Conservation (phyloP, 2,888 invertebrate species). For the Clanis bilineata region DNA sequence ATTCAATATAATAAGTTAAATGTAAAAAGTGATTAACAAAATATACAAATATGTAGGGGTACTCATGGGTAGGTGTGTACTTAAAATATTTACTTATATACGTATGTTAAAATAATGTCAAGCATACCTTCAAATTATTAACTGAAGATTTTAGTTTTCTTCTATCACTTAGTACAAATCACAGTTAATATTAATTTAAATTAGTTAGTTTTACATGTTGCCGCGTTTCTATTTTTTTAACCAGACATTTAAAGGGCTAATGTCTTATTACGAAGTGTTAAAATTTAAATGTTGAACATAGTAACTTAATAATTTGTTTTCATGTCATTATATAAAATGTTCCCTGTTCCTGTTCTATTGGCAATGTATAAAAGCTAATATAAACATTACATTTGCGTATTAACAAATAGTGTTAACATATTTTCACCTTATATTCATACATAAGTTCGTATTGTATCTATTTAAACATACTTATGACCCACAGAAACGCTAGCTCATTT, state of each 20-base stretch:
- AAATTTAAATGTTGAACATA: too few species aligned
- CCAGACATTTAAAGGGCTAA: not conserved
- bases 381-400: not conserved
- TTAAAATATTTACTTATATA: not conserved
- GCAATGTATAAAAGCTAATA: constrained; percentile 1
- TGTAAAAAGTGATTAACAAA: not conserved
- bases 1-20: constrained; percentile 3
- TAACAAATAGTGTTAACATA: not conserved
- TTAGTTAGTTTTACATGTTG: not conserved
- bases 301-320: not conserved
- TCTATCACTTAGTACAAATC: not conserved
- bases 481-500: not conserved
- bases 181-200: not conserved
- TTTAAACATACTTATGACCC: not conserved
- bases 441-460: not conserved
- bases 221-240: not conserved
- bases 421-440: not conserved
- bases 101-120: not conserved
- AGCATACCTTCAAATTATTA: too few species aligned
- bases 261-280: too few species aligned
- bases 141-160: too few species aligned
- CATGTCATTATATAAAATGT: not conserved
- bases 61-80: not conserved
- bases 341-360: not conserved
- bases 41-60: not conserved